These are phyloP conservation scores for Globodera rostochiensis DNA, from an alignment of 1,140 invertebrate species.

Conservation along the genomic window DNA sequence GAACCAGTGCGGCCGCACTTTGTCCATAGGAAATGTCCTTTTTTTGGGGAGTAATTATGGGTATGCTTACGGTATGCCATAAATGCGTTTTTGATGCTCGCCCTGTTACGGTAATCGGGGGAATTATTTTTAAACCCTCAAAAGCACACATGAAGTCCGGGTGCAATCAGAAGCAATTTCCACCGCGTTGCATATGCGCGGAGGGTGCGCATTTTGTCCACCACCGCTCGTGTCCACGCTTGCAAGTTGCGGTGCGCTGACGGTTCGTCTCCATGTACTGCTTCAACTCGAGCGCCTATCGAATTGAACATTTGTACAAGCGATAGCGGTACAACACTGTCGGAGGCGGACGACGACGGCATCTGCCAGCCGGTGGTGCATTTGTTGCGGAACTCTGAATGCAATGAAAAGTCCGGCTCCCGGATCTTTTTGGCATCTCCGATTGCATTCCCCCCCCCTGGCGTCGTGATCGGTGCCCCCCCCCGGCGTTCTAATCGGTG, in stretches of 20 bases:
- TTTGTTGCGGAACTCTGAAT: background rate
- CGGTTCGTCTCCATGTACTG: background rate
- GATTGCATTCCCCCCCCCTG: too few relatives aligned
- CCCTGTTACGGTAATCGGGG: too few relatives aligned
- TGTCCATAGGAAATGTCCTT: background rate
- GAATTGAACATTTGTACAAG: background rate
- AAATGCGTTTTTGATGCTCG: too few relatives aligned
- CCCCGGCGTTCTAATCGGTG: background rate
- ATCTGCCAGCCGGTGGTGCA: background rate
- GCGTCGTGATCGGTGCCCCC: background rate
- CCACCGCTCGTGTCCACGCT: background rate
- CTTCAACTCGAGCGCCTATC: background rate
- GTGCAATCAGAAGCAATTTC: conserved; percentile 5
- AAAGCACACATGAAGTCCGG: conserved; percentile 2
- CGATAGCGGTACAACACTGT: background rate
- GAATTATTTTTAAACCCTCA: too few relatives aligned
- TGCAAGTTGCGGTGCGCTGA: background rate
- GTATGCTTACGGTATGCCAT: too few relatives aligned
- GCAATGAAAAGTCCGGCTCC: background rate
- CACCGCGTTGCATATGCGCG: background rate
- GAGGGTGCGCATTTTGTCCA: background rate
- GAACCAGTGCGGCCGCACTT: background rate
- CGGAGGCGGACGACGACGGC: background rate
- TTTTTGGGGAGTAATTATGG: background rate
- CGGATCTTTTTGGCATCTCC: too few relatives aligned